Conservation (phyloP, 1,140 invertebrate genomes). For the Ctenoplectra terminalis region DNA sequence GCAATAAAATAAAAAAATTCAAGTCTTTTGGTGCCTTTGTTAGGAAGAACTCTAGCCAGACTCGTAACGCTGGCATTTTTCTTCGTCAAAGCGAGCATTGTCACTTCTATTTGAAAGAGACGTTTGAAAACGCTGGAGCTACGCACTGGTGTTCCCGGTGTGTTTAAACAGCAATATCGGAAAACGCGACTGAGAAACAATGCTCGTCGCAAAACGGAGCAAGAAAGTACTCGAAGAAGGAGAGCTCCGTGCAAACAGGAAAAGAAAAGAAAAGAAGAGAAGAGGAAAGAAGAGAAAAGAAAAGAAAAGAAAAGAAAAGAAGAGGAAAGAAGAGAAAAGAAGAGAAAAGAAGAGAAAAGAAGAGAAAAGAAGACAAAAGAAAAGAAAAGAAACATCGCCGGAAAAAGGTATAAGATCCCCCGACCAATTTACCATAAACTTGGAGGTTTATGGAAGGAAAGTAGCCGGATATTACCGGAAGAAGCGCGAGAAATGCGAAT, state of each 20-base stretch:
- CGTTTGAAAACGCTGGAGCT: background rate
- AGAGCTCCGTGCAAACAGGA: background rate
- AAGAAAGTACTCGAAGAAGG: background rate
- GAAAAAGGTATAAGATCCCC: slow-evolving; percentile 56
- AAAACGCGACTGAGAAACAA: slow-evolving; percentile 35
- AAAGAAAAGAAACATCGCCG: slow-evolving; percentile 18
- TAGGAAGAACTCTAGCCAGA: too few relatives aligned
- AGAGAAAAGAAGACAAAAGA: slow-evolving; percentile 8
- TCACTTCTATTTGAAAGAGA: background rate
- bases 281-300: slow-evolving; percentile 16
- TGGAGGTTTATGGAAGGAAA: slow-evolving; percentile 62
- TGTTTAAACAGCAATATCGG: background rate
- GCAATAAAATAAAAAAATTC: background rate
- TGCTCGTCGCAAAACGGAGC: background rate
- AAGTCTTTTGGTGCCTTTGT: background rate
- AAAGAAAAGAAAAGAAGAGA: slow-evolving; percentile 11
- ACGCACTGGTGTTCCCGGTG: background rate
- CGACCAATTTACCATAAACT: slow-evolving; percentile 73
- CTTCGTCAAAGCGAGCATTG: background rate
- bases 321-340: too few relatives aligned
- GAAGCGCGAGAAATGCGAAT: slow-evolving; percentile 52
- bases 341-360: slow-evolving; percentile 13
- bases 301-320: slow-evolving; percentile 21
- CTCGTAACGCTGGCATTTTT: background rate
- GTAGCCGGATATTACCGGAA: slow-evolving; percentile 65